A percentile compares a stretch with the other conserved stretches of the same genome.
phyloP scores from a whole-genome alignment of 2,888 invertebrate genomes.

The Mellilla xanthometata region DNA sequence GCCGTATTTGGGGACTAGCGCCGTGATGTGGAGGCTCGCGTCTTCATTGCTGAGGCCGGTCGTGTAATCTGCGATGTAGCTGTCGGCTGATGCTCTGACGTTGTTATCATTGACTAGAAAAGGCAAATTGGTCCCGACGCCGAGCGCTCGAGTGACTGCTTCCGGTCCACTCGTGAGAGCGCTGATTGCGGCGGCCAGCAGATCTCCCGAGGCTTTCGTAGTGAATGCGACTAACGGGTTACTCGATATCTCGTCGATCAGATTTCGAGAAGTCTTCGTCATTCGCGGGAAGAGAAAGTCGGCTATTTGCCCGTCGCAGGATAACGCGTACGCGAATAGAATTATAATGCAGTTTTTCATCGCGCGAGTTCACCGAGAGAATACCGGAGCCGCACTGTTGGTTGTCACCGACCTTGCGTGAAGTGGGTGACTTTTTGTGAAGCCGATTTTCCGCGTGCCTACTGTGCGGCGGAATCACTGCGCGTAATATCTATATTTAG shows the following conservation, averaged over 20 bases:
- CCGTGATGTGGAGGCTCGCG: slow-evolving; percentile 37
- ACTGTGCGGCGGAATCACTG: slow-evolving; percentile 24
- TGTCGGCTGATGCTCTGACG: slow-evolving; percentile 35
- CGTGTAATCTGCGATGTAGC: slow-evolving; percentile 39
- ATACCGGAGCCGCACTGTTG: slow-evolving; percentile 36
- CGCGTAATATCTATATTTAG: slow-evolving; percentile 3
- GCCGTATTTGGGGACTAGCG: slow-evolving; percentile 53
- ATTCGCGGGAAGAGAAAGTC: slow-evolving; percentile 32
- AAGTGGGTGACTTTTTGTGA: slow-evolving; percentile 31
- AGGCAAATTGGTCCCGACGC: slow-evolving; percentile 32
- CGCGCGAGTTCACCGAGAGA: slow-evolving; percentile 33
- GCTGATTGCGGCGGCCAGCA: slow-evolving; percentile 34
- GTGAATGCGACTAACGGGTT: slow-evolving; percentile 34
- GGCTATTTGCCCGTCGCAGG: slow-evolving; percentile 33
- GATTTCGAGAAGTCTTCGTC: slow-evolving; percentile 23
- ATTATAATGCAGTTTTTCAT: slow-evolving; percentile 31
- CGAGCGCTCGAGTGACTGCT: slow-evolving; percentile 36
- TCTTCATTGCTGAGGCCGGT: slow-evolving; percentile 50
- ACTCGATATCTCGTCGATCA: slow-evolving; percentile 27
- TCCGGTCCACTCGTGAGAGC: slow-evolving; percentile 35
- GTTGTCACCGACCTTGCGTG: slow-evolving; percentile 34
- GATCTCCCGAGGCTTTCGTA: slow-evolving; percentile 33
- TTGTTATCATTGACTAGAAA: slow-evolving; percentile 37
- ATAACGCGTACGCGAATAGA: slow-evolving; percentile 18
- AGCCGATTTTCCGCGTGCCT: slow-evolving; percentile 36